These are phyloP conservation scores for Halcyon smyrnensis DNA, from an alignment of 2,797 vertebrate species.

Conservation along the genomic window DNA sequence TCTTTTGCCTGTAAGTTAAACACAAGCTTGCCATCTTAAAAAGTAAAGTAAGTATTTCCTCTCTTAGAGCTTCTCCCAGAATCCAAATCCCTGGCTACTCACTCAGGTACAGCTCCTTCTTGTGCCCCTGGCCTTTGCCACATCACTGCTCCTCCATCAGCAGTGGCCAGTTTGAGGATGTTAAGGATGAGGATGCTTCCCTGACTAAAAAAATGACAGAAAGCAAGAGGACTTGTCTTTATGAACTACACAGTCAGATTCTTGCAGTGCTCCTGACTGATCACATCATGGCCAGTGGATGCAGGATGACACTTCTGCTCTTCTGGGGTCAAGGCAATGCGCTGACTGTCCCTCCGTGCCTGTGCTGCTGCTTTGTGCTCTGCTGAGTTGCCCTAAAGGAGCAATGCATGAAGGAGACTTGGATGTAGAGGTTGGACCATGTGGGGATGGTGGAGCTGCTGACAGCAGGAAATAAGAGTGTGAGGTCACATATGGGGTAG, in stretches of 20 bases:
- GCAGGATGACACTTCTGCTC: background rate
- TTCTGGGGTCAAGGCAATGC: background rate
- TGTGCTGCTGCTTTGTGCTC: accelerated
- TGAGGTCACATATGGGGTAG: background rate
- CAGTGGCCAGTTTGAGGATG: background rate
- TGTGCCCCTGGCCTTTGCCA: background rate
- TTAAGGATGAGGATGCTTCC: background rate
- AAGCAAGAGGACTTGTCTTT: background rate
- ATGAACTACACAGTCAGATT: accelerated
- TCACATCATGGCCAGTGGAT: background rate
- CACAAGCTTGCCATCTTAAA: background rate
- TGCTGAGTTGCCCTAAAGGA: background rate
- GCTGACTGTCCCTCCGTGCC: background rate
- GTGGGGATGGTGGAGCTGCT: background rate
- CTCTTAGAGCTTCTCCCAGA: background rate
- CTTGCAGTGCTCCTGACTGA: background rate
- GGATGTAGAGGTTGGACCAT: background rate
- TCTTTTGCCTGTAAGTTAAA: background rate
- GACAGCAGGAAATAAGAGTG: background rate
- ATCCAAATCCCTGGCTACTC: background rate
- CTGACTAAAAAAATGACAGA: background rate
- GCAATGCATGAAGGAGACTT: accelerated
- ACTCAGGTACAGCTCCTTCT: background rate
- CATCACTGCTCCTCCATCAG: background rate
- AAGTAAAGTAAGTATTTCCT: background rate